Evolutionary conservation across 2,113 vertebrate genomes (phyloP).

Genomic region (Callorhinus ursinus): DNA sequence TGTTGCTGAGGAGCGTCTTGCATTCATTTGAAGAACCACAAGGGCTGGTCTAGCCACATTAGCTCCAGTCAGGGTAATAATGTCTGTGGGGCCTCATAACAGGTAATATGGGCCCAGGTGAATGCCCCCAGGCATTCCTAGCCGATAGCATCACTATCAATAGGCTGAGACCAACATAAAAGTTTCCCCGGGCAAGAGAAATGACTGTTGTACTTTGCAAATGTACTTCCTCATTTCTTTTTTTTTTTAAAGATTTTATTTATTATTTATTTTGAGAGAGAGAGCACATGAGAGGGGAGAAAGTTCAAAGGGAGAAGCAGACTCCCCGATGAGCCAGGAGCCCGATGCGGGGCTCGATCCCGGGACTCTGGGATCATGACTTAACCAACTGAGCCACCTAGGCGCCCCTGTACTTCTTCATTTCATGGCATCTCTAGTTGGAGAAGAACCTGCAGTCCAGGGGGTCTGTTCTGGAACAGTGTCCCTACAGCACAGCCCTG

Average conservation of each 20-base stretch:
- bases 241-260: no score
- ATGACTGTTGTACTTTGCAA: not conserved
- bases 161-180: not conserved
- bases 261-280: no score
- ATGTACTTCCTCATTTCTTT: not conserved
- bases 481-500: not conserved
- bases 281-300: no score
- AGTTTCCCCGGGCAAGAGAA: not conserved
- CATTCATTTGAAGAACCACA: not conserved
- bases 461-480: not conserved
- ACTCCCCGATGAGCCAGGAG: no score
- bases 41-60: not conserved
- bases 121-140: not conserved
- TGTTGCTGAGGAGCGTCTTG: not conserved
- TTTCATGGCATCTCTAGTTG: not conserved
- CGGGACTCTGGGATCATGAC: no score
- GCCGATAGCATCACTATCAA: not conserved
- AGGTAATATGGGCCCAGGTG: not conserved
- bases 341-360: no score
- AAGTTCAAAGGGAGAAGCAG: no score
- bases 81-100: not conserved
- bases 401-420: not conserved
- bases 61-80: not conserved
- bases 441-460: not conserved
- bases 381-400: no score